A percentile compares a stretch with the other conserved stretches of the same genome.
Evolutionary conservation across 2,797 vertebrate species (phyloP).

Genomic region (Macroramphosus scolopax): DNA sequence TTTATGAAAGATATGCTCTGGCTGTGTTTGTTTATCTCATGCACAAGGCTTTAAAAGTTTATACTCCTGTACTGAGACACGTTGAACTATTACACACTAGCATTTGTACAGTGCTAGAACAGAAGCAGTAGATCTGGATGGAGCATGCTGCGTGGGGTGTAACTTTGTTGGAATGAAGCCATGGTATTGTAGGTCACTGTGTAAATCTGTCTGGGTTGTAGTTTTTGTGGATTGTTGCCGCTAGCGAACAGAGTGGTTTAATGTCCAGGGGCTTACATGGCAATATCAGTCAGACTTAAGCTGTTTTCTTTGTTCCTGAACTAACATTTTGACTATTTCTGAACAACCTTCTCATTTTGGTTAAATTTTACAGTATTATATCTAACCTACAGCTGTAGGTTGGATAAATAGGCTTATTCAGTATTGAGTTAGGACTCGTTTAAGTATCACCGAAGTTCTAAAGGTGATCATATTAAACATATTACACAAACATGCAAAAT

Average conservation of each 20-base stretch:
- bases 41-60: conserved; percentile 6
- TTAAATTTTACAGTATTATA: conserved; percentile 4
- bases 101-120: conserved; percentile 15
- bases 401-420: not conserved
- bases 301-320: conserved; percentile 1
- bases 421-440: not conserved
- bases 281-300: conserved; percentile 7
- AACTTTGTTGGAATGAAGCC: conserved; percentile 51
- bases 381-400: conserved; percentile 2
- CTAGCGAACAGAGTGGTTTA: conserved; percentile 16
- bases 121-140: conserved; percentile 27
- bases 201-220: conserved; percentile 51
- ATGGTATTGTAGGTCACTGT: conserved; percentile 38
- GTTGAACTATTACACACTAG: conserved; percentile 13
- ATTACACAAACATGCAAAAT: conserved; percentile 82
- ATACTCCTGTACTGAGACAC: conserved; percentile 8
- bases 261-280: conserved; percentile 9
- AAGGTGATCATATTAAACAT: conserved; percentile 25
- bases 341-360: not conserved
- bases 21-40: conserved; percentile 5
- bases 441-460: not conserved
- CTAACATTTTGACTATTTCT: conserved; percentile 7
- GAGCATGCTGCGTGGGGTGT: conserved; percentile 39
- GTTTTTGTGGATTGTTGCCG: conserved; percentile 29
- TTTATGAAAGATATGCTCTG: not conserved